phyloP scores from a whole-genome alignment of 2,797 vertebrate species.

The Merluccius polli region DNA sequence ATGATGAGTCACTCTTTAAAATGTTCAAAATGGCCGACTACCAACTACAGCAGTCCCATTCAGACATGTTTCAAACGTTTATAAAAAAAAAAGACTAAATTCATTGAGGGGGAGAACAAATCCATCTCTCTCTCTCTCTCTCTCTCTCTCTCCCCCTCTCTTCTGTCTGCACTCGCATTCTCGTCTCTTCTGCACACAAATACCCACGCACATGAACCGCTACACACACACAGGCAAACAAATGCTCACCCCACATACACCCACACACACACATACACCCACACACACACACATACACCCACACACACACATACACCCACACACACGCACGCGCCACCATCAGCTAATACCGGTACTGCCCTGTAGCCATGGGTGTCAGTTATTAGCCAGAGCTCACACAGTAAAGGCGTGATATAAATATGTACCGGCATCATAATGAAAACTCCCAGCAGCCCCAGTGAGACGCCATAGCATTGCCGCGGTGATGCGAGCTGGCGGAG shows the following conservation, averaged over 20 bases:
- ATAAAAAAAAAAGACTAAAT: no score
- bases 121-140: no score
- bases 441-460: constrained; percentile 15
- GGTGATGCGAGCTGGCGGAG: constrained; percentile 36
- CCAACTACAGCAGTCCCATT: no score
- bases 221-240: neutral
- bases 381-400: constrained; percentile 33
- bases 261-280: neutral
- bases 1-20: no score
- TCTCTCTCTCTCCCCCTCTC: neutral
- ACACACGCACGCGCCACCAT: neutral
- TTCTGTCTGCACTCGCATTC: neutral
- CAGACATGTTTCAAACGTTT: no score
- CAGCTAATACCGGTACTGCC: constrained; percentile 27
- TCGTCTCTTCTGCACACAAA: neutral
- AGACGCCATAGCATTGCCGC: constrained; percentile 19
- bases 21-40: no score
- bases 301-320: neutral
- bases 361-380: constrained; percentile 22
- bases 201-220: neutral
- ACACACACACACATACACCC: neutral
- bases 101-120: no score
- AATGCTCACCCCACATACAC: neutral
- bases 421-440: constrained; percentile 31
- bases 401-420: constrained; percentile 38